phyloP scores from a whole-genome alignment of 2,888 invertebrate species.

The Lypha dubia region DNA sequence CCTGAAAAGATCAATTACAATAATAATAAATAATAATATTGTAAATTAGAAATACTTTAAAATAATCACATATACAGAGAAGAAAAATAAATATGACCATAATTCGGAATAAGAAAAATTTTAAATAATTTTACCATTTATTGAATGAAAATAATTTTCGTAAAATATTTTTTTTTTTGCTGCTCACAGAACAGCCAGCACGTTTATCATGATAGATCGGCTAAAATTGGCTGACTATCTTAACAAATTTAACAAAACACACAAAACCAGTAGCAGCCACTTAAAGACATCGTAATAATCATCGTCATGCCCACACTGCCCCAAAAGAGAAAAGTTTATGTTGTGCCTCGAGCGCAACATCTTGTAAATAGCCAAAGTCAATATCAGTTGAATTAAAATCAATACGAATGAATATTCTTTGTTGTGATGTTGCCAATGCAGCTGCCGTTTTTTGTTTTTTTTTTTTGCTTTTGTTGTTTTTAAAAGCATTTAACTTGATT shows the following conservation, averaged over 20 bases:
- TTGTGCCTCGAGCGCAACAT: slow-evolving; percentile 47
- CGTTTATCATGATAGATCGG: not conserved
- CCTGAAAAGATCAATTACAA: slow-evolving; percentile 54
- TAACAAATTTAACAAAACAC: slow-evolving; percentile 1
- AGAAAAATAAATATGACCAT: slow-evolving; percentile 17
- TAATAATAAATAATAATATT: slow-evolving; percentile 52
- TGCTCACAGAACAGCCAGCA: not conserved
- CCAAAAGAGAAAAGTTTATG: slow-evolving; percentile 39
- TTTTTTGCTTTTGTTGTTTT: slow-evolving; percentile 6
- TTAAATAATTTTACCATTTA: slow-evolving; percentile 38
- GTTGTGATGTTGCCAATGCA: slow-evolving; percentile 23
- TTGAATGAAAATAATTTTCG: slow-evolving; percentile 39
- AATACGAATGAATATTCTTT: slow-evolving; percentile 50
- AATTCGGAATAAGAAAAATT: not conserved
- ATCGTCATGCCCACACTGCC: slow-evolving; percentile 42
- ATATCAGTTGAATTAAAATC: slow-evolving; percentile 59
- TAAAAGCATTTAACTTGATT: slow-evolving; percentile 25
- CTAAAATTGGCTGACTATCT: not conserved
- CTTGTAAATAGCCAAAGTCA: slow-evolving; percentile 66
- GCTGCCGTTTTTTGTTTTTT: slow-evolving; percentile 9
- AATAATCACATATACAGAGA: not conserved
- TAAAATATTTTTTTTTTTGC: not conserved
- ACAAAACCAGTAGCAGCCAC: slow-evolving; percentile 60
- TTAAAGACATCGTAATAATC: slow-evolving; percentile 43
- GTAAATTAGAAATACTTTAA: slow-evolving; percentile 20